A percentile compares a stretch with the other conserved stretches of the same genome.
Evolutionary conservation across 2,797 vertebrate genomes (phyloP).

Genomic region (Tenualosa ilisha): DNA sequence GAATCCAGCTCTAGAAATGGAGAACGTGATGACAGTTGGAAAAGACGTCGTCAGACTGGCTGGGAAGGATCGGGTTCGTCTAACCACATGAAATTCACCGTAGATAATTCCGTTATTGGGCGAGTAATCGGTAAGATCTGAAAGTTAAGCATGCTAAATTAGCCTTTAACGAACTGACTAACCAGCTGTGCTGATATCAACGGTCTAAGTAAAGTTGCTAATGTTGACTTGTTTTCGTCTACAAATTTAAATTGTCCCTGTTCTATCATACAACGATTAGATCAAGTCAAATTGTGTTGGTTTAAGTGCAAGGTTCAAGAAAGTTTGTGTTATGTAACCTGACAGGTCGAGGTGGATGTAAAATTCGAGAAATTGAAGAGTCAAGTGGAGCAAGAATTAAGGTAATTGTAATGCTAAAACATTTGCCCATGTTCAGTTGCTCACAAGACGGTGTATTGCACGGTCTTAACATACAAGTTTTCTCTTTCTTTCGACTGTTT

Average conservation of each 20-base stretch:
- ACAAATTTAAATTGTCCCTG: not conserved
- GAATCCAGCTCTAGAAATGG: not conserved
- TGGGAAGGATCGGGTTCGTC: constrained; percentile 35
- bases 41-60: not conserved
- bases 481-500: too few species aligned
- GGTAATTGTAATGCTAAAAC: constrained; percentile 63
- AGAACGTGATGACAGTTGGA: not conserved
- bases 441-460: too few species aligned
- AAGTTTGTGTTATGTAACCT: not conserved
- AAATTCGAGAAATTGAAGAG: constrained; percentile 87
- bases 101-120: constrained; percentile 74
- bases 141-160: not conserved
- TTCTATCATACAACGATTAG: not conserved
- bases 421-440: not conserved
- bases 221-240: not conserved
- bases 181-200: not conserved
- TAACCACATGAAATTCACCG: constrained; percentile 60
- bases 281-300: not conserved
- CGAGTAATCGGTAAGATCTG: constrained; percentile 79
- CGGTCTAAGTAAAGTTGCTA: not conserved
- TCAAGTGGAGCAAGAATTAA: constrained; percentile 84
- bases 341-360: constrained; percentile 86
- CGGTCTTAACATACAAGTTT: too few species aligned
- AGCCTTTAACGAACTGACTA: not conserved
- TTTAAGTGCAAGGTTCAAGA: not conserved